Evolutionary conservation across 1,140 invertebrate species (phyloP).

Genomic region (Tetraneura akinire): DNA sequence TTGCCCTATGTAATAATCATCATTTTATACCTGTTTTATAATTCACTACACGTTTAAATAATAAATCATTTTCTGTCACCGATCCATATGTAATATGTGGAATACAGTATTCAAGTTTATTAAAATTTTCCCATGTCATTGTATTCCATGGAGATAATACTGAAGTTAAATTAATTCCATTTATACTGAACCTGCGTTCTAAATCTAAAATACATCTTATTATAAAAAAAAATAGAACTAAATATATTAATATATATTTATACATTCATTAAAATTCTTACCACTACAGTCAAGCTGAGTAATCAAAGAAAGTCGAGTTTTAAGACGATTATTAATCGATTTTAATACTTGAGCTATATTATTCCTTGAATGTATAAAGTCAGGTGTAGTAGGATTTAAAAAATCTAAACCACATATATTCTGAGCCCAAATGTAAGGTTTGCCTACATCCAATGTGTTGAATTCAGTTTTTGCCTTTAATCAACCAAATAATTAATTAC

Average conservation of each 20-base stretch:
- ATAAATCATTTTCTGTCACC: slow-evolving; percentile 42
- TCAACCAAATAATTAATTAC: neutral
- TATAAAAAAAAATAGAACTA: too few relatives aligned
- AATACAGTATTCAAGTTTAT: slow-evolving; percentile 40
- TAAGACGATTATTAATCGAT: slow-evolving; percentile 41
- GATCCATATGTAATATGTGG: slow-evolving; percentile 16
- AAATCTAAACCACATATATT: slow-evolving; percentile 46
- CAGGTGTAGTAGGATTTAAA: slow-evolving; percentile 22
- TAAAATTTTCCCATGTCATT: slow-evolving; percentile 41
- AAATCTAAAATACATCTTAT: slow-evolving; percentile 26
- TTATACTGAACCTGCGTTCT: slow-evolving; percentile 39
- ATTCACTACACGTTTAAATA: slow-evolving; percentile 48
- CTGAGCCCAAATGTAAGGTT: slow-evolving; percentile 46
- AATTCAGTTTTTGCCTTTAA: slow-evolving; percentile 30
- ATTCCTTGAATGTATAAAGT: slow-evolving; percentile 40
- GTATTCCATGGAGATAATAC: slow-evolving; percentile 46
- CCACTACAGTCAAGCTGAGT: slow-evolving; percentile 40
- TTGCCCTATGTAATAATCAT: too few relatives aligned
- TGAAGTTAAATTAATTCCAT: slow-evolving; percentile 48
- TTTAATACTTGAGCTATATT: slow-evolving; percentile 29
- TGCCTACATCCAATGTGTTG: slow-evolving; percentile 33
- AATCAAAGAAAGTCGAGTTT: slow-evolving; percentile 43
- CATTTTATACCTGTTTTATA: slow-evolving; percentile 34
- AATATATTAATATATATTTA: neutral
- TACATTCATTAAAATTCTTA: neutral